These are phyloP conservation scores for Cheilosia impressa DNA, from an alignment of 2,888 invertebrate species.

Conservation along the genomic window DNA sequence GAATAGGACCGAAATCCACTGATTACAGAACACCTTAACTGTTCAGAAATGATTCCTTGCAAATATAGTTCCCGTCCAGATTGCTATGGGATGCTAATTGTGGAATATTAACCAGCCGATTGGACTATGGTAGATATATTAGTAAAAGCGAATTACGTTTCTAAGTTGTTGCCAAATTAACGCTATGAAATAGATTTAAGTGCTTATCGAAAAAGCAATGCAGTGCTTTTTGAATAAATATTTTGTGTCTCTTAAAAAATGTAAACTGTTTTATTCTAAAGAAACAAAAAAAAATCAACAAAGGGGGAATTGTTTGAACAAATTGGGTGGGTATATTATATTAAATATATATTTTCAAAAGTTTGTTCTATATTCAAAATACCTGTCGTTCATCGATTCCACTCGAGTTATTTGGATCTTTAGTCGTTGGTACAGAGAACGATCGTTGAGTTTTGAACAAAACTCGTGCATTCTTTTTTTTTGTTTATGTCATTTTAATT, in stretches of 20 bases:
- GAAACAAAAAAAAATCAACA: conserved; percentile 24
- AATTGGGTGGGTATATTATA: conserved; percentile 5
- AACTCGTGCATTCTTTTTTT: conserved; percentile 87
- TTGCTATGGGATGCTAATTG: too few relatives aligned
- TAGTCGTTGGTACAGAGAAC: conserved; percentile 95
- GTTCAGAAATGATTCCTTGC: too few relatives aligned
- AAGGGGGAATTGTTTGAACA: conserved; percentile 11
- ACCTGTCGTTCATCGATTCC: conserved; percentile 84
- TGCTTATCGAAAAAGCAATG: conserved; percentile 12
- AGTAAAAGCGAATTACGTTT: too few relatives aligned
- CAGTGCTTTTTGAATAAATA: conserved; percentile 13
- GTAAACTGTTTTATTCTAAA: conserved; percentile 3
- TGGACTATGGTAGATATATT: too few relatives aligned
- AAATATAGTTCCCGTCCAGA: too few relatives aligned
- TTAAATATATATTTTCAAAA: conserved; percentile 39
- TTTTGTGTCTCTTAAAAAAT: conserved; percentile 9
- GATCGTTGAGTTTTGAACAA: conserved; percentile 96
- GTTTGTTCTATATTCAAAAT: conserved; percentile 75
- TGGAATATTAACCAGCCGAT: too few relatives aligned
- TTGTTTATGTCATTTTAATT: conserved; percentile 42
- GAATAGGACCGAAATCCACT: too few relatives aligned
- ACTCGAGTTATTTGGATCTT: conserved; percentile 86
- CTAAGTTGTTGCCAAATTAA: too few relatives aligned
- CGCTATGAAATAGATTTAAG: neutral
- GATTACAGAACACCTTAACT: too few relatives aligned